Evolutionary conservation across 2,888 invertebrate genomes (phyloP).

Genomic region (Nycteola revayana): DNA sequence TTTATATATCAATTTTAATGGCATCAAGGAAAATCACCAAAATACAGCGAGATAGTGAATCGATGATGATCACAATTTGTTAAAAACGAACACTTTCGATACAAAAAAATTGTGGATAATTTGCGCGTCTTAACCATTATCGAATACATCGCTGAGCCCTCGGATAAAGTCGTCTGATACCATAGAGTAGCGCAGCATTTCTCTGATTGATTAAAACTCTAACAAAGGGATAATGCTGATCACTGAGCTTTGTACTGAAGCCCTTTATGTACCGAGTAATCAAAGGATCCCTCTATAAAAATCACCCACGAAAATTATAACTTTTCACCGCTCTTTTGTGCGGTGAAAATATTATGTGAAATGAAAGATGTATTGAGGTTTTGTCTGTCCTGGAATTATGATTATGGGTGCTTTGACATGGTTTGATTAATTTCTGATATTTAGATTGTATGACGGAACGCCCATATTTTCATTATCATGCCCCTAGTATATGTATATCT

Average conservation of each 20-base stretch:
- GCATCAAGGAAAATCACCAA: too few relatives aligned
- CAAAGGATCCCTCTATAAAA: constrained; percentile 69
- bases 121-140: constrained; percentile 20
- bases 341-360: constrained; percentile 29
- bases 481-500: too few relatives aligned
- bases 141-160: constrained; percentile 25
- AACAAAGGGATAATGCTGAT: constrained; percentile 79
- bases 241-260: constrained; percentile 72
- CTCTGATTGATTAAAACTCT: constrained; percentile 79
- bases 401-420: too few relatives aligned
- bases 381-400: constrained; percentile 1
- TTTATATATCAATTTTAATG: too few relatives aligned
- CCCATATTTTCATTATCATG: too few relatives aligned
- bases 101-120: constrained; percentile 7
- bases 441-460: too few relatives aligned
- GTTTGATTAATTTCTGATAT: too few relatives aligned
- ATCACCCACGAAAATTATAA: constrained; percentile 63
- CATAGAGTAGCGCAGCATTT: constrained; percentile 40
- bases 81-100: too few relatives aligned
- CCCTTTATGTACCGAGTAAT: constrained; percentile 73
- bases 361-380: constrained; percentile 18
- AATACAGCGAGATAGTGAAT: too few relatives aligned
- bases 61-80: too few relatives aligned
- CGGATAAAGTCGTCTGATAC: constrained; percentile 12
- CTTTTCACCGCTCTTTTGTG: constrained; percentile 44